Evolutionary conservation across 2,888 invertebrate species (phyloP).

Genomic region (Lasioglossum villosulum): DNA sequence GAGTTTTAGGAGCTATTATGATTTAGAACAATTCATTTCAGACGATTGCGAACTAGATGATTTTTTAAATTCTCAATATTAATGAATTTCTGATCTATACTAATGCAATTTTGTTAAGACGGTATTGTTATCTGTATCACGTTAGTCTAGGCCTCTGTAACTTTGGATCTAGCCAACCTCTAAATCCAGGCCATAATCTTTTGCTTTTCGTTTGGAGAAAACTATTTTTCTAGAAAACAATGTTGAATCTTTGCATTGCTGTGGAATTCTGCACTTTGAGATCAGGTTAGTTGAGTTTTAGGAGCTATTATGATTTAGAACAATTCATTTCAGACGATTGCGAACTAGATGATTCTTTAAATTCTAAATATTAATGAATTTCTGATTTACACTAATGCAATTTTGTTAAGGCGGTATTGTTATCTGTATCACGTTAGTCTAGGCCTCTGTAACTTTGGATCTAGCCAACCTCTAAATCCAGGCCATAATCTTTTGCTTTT

Average conservation of each 20-base stretch:
- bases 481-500: not conserved
- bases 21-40: no score
- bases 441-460: not conserved
- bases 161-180: not conserved
- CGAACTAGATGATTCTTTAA: not conserved
- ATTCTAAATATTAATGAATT: not conserved
- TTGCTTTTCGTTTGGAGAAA: conserved; percentile 18
- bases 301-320: no score
- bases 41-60: no score
- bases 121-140: not conserved
- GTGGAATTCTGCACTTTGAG: not conserved
- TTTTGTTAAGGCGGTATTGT: not conserved
- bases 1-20: not conserved
- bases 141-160: not conserved
- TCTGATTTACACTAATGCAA: not conserved
- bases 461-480: not conserved
- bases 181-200: not conserved
- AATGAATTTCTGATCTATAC: not conserved
- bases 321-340: no score
- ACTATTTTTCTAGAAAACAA: not conserved
- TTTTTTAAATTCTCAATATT: not conserved
- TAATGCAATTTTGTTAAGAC: not conserved
- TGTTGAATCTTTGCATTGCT: not conserved
- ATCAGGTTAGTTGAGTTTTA: not conserved
- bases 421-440: not conserved